Evolutionary conservation across 2,113 vertebrate genomes (phyloP).

Genomic region (cattle (Bos taurus)): DNA sequence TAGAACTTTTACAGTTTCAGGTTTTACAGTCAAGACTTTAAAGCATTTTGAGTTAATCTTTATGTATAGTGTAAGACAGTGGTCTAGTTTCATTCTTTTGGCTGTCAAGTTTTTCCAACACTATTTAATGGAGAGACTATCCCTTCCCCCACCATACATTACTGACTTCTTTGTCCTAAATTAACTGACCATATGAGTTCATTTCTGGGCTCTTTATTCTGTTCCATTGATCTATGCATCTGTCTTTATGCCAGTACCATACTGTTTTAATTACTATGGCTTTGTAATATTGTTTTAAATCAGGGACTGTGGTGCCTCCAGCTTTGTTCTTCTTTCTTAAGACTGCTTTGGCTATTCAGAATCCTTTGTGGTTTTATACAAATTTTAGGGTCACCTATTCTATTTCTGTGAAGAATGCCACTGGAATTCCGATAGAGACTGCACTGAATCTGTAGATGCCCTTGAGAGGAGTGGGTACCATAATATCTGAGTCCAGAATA

Average conservation of each 20-base stretch:
- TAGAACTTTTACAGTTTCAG: background rate
- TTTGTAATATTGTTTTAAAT: background rate
- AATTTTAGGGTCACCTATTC: background rate
- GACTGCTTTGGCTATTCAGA: background rate
- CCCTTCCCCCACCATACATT: background rate
- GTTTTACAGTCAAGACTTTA: background rate
- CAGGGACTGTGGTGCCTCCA: background rate
- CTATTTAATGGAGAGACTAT: background rate
- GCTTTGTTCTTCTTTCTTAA: background rate
- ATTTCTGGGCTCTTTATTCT: background rate
- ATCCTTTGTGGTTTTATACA: background rate
- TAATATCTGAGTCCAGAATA: background rate
- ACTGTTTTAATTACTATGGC: background rate
- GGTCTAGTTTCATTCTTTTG: background rate
- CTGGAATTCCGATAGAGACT: background rate
- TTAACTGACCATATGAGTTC: background rate
- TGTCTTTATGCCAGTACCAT: background rate
- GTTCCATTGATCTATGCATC: background rate
- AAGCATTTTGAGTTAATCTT: background rate
- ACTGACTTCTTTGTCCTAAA: background rate
- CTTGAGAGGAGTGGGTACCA: background rate
- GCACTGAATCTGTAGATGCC: background rate
- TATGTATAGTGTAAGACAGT: background rate
- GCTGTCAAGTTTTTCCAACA: background rate
- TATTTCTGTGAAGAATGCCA: background rate